These are phyloP conservation scores for Mastomys coucha DNA, from an alignment of 2,113 vertebrate genomes.

Conservation along the genomic window DNA sequence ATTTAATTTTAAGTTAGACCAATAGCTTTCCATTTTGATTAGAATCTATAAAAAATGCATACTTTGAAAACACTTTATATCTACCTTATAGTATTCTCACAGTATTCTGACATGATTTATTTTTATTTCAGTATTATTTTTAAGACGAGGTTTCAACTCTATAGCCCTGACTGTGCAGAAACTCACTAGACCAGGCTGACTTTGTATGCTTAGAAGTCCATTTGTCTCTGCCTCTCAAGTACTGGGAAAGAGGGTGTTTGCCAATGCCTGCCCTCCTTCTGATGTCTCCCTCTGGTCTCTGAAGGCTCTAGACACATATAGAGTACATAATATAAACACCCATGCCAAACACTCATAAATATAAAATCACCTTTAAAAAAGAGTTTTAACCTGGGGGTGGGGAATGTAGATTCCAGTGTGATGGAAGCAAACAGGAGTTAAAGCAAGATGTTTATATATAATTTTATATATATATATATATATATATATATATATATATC, in stretches of 20 bases:
- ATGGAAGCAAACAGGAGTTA: too few species aligned
- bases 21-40: conserved; percentile 39
- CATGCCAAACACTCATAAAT: too few species aligned
- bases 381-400: too few species aligned
- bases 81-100: not conserved
- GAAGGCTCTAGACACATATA: too few species aligned
- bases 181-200: not conserved
- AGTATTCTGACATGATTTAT: not conserved
- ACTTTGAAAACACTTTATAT: conserved; percentile 24
- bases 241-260: not conserved
- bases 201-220: not conserved
- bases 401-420: too few species aligned
- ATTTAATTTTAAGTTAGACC: conserved; percentile 16
- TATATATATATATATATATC: too few species aligned
- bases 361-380: too few species aligned
- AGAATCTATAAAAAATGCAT: not conserved
- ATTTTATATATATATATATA: too few species aligned
- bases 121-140: not conserved
- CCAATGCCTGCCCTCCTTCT: too few species aligned
- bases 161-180: not conserved
- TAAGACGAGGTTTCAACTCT: not conserved
- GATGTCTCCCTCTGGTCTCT: too few species aligned
- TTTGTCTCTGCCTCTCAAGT: not conserved
- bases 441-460: too few species aligned
- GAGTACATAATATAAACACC: too few species aligned